phyloP scores from a whole-genome alignment of 2,888 invertebrate species.

The Sinodicranocentrus sp. region DNA sequence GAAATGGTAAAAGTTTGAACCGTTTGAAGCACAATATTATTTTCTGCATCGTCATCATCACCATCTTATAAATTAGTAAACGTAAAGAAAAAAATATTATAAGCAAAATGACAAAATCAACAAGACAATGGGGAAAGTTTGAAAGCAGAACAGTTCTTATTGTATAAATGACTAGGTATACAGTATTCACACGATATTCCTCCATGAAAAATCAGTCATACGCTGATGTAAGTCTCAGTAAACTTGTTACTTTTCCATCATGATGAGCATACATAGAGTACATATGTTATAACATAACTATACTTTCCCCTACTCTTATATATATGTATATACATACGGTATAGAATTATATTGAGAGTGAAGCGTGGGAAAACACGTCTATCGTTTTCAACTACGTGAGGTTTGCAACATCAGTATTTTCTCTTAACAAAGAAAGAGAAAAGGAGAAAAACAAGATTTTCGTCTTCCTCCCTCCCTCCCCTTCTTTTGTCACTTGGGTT shows the following conservation, averaged over 20 bases:
- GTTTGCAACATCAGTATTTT: conserved; percentile 30
- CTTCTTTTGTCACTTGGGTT: too few species aligned
- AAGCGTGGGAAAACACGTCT: conserved; percentile 48
- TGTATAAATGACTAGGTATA: background rate
- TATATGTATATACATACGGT: too few species aligned
- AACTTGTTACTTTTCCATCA: too few species aligned
- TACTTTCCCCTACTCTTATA: background rate
- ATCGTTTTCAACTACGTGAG: conserved; percentile 41
- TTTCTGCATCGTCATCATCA: conserved; percentile 12
- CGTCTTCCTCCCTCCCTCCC: conserved; percentile 1
- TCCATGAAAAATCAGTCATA: too few species aligned
- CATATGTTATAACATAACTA: background rate
- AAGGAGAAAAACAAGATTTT: conserved; percentile 13
- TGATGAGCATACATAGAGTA: too few species aligned
- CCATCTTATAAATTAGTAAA: too few species aligned
- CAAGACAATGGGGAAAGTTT: conserved; percentile 41
- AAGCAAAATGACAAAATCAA: conserved; percentile 20
- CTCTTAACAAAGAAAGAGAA: conserved; percentile 18
- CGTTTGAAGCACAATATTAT: conserved; percentile 11
- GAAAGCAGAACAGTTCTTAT: conserved; percentile 11
- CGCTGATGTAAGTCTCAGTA: too few species aligned
- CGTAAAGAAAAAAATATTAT: too few species aligned
- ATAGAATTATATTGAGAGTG: too few species aligned
- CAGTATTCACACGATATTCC: background rate
- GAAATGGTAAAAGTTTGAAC: conserved; percentile 11